Evolutionary conservation across 2,888 invertebrate species (phyloP), one percentile per base, ranked within the genome.

Genomic region (Dugesia japonica): DNA sequence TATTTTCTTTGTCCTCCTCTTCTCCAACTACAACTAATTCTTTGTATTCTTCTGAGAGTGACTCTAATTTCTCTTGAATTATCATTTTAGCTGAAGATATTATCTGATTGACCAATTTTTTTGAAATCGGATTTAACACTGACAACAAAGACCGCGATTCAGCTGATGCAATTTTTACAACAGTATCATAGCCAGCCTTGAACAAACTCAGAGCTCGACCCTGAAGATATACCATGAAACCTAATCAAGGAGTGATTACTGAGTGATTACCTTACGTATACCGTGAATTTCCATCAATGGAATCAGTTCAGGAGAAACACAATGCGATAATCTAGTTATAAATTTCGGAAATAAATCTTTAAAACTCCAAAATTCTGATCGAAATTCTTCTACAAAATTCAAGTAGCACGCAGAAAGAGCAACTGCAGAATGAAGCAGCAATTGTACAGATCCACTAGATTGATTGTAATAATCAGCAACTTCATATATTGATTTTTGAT

Each of bases 221-320:
- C 89, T 90, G 83, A n/a, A 56, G 17, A 38, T 13, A n/a, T n/a
- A n/a, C n/a, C n/a, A n/a, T n/a, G n/a, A n/a, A n/a, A n/a, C n/a
- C n/a, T n/a, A n/a, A n/a, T n/a, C n/a, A n/a, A n/a, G n/a, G n/a
- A n/a, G n/a, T n/a, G n/a, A n/a, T n/a, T n/a, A n/a, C n/a, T n/a
- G n/a, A n/a, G n/a, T n/a, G n/a, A n/a, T n/a, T n/a, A 74, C 90
- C 85, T 90, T 89, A 87, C 90, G 91, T 0, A 95, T 92, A 26
- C 89, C 88, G 0, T 94, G 94, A 80, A 95, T 87, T 79, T 92
- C 91, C 89, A 95, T 89, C 26, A 97, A 87, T 15, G 89, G 89
- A 33, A 89, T 86, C 76, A 95, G 86, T 80, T 93, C 92, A 0
- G 88, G 86, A 13, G 90, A 88, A 77, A 91, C 91, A 84, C 92